phyloP scores from a whole-genome alignment of 2,113 vertebrate species.

The Aptenodytes forsteri region DNA sequence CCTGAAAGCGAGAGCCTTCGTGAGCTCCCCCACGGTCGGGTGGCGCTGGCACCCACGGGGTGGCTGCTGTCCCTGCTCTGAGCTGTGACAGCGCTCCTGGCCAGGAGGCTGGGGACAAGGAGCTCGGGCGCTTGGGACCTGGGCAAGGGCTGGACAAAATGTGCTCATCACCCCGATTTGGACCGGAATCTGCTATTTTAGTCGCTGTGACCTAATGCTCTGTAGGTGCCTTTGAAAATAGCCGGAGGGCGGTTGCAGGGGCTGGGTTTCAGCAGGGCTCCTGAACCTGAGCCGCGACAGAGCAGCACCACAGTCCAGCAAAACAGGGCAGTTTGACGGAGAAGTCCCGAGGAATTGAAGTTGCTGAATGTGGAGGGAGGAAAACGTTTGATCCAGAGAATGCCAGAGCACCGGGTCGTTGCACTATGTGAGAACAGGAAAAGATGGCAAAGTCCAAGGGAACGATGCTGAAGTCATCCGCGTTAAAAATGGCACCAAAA shows the following conservation, averaged over 20 bases:
- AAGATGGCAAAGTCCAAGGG: neutral
- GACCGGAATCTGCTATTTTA: constrained; percentile 39
- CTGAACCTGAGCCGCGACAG: fast-evolving
- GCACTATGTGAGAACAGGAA: neutral
- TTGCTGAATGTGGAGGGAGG: neutral
- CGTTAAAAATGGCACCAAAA: neutral
- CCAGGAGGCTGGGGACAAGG: neutral
- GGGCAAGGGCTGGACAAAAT: neutral
- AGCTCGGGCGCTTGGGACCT: neutral
- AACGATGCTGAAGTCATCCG: neutral
- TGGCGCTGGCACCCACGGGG: fast-evolving
- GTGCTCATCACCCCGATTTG: constrained; percentile 8
- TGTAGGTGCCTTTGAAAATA: constrained; percentile 31
- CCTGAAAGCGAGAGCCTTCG: neutral
- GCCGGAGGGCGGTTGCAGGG: neutral
- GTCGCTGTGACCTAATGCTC: constrained; percentile 23
- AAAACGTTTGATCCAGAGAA: neutral
- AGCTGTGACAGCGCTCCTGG: neutral
- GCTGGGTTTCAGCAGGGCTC: neutral
- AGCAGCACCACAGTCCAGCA: neutral
- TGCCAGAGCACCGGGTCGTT: fast-evolving
- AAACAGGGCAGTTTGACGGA: neutral
- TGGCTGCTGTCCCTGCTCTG: neutral
- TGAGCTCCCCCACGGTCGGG: fast-evolving
- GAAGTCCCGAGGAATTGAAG: neutral